These are phyloP conservation scores for Polymixis lichenea DNA, from an alignment of 2,888 invertebrate species.

Conservation along the genomic window DNA sequence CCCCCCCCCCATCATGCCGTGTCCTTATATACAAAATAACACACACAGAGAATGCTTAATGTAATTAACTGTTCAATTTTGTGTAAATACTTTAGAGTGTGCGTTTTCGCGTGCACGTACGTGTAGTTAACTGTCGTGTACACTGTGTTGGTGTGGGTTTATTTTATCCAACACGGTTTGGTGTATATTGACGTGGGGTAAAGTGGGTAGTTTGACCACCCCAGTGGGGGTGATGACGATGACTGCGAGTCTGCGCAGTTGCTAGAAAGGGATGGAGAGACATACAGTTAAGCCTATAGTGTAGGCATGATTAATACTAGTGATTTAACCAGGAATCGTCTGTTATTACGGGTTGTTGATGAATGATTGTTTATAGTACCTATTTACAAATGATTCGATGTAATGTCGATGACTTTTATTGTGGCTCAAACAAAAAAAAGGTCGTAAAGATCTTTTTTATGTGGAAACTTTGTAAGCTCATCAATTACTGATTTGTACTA, in stretches of 20 bases:
- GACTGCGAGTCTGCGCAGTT: slow-evolving; percentile 86
- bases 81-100: slow-evolving; percentile 77
- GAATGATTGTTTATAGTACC: slow-evolving; percentile 44
- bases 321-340: slow-evolving; percentile 74
- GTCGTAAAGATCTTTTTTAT: fast-evolving
- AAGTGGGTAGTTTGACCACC: slow-evolving; percentile 61
- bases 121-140: slow-evolving; percentile 53
- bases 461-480: too few relatives aligned
- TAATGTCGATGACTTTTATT: slow-evolving; percentile 10
- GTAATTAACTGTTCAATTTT: slow-evolving; percentile 88
- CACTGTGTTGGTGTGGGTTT: slow-evolving; percentile 73
- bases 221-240: slow-evolving; percentile 81
- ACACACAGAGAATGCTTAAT: slow-evolving; percentile 73
- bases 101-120: slow-evolving; percentile 49
- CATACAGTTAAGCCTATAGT: slow-evolving; percentile 75
- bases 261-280: slow-evolving; percentile 78
- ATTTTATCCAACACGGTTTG: slow-evolving; percentile 86
- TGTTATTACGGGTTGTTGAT: slow-evolving; percentile 65
- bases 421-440: fast-evolving
- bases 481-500: too few relatives aligned
- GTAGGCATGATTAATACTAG: slow-evolving; percentile 78
- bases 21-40: slow-evolving; percentile 58
- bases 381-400: slow-evolving; percentile 48
- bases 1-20: slow-evolving; percentile 49
- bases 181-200: slow-evolving; percentile 83